Percentiles rank a stretch among this genome's conserved stretches.
These are phyloP conservation scores for Denticeps clupeoides DNA, from an alignment of 2,797 vertebrate species.

Conservation along the genomic window DNA sequence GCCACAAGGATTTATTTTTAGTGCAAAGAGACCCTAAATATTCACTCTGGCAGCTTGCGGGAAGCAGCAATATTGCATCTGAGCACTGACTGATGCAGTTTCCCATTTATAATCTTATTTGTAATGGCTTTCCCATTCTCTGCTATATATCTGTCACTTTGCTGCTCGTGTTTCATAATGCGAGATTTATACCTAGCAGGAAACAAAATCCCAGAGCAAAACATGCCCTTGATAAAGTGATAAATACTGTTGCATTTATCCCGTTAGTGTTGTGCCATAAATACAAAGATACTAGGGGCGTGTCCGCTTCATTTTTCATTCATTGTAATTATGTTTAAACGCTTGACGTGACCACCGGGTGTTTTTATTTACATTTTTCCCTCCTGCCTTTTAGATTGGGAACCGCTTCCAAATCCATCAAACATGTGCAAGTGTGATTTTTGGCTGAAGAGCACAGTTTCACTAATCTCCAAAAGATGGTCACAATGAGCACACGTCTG, in stretches of 20 bases:
- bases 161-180: slow-evolving; percentile 38
- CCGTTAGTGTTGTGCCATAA: neutral
- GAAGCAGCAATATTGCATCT: slow-evolving; percentile 50
- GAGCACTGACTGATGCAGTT: slow-evolving; percentile 56
- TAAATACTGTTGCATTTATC: slow-evolving; percentile 33
- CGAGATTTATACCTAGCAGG: slow-evolving; percentile 28
- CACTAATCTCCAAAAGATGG: no score
- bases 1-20: slow-evolving; percentile 9
- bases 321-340: no score
- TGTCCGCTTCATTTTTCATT: no score
- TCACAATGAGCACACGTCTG: no score
- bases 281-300: neutral
- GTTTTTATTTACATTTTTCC: no score
- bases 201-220: slow-evolving; percentile 19
- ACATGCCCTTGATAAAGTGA: slow-evolving; percentile 30
- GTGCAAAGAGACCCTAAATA: slow-evolving; percentile 31
- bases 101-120: slow-evolving; percentile 61
- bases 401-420: no score
- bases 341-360: no score
- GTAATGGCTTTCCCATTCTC: slow-evolving; percentile 51
- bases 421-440: no score
- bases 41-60: slow-evolving; percentile 24
- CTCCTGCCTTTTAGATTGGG: no score
- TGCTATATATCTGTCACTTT: slow-evolving; percentile 41
- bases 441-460: no score